phyloP scores from a whole-genome alignment of 2,113 vertebrate genomes.

The Phrynosoma blainvillii region DNA sequence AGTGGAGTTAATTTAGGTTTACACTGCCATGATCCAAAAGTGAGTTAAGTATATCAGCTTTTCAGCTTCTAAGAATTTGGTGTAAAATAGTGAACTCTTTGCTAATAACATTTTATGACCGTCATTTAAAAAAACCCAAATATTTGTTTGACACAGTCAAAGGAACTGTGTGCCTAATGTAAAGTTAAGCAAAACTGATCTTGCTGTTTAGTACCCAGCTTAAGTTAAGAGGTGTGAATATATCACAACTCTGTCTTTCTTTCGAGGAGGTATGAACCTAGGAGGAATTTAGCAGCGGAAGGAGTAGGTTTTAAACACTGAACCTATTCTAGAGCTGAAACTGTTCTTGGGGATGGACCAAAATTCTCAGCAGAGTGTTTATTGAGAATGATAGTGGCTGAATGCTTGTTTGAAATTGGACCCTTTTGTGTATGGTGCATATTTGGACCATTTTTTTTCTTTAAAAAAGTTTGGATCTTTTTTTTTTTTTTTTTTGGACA shows the following conservation, averaged over 20 bases:
- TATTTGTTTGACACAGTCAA: background rate
- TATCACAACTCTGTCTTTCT: background rate
- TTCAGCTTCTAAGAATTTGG: background rate
- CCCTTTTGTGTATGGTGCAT: background rate
- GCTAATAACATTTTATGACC: background rate
- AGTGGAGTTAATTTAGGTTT: background rate
- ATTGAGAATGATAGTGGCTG: background rate
- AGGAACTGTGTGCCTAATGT: background rate
- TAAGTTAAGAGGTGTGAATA: background rate
- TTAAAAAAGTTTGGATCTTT: background rate
- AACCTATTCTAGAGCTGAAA: conserved; percentile 3
- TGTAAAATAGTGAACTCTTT: background rate
- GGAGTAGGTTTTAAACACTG: background rate
- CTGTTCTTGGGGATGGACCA: background rate
- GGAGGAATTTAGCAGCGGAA: background rate
- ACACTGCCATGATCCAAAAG: background rate
- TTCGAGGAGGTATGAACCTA: fast-evolving
- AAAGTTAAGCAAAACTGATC: background rate
- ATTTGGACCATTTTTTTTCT: background rate
- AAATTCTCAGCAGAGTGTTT: background rate
- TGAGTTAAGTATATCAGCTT: background rate
- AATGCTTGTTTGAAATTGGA: background rate
- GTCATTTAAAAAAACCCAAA: background rate
- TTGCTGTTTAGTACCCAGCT: background rate
- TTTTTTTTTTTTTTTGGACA: background rate